Percentiles rank a stretch among this genome's conserved stretches.
phyloP scores from a whole-genome alignment of 2,113 vertebrate genomes.

The Empidonax traillii region DNA sequence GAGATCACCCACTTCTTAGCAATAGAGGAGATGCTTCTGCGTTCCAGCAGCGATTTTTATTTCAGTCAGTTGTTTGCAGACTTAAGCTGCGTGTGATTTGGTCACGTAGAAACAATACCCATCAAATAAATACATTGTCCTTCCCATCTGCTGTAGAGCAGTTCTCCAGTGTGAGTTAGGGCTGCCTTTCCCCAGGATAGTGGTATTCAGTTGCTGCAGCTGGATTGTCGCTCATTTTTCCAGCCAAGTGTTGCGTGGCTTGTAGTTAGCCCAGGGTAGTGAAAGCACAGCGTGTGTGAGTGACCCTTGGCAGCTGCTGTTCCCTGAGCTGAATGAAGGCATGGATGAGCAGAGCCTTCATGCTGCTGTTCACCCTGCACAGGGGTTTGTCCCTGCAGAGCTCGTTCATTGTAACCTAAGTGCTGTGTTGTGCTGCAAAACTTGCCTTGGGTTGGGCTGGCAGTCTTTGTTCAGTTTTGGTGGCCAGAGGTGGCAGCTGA shows the following conservation, averaged over 20 bases:
- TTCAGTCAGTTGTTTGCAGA: background rate
- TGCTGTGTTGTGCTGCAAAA: background rate
- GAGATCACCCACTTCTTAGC: background rate
- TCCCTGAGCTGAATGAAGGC: background rate
- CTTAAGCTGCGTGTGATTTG: background rate
- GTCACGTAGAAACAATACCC: background rate
- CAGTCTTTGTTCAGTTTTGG: background rate
- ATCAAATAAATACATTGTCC: background rate
- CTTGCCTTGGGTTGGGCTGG: background rate
- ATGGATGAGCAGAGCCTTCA: background rate
- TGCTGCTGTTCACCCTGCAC: background rate
- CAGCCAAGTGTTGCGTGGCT: background rate
- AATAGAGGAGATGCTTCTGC: background rate
- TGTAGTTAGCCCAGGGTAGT: background rate
- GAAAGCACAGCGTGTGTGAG: background rate
- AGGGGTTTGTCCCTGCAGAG: background rate
- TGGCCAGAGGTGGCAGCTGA: background rate
- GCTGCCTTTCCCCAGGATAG: background rate
- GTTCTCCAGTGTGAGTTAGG: background rate
- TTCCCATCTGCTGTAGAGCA: background rate
- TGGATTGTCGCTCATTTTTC: conserved; percentile 14
- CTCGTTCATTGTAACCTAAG: background rate
- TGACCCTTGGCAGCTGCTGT: conserved; percentile 2
- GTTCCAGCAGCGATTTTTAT: background rate
- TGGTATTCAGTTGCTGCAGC: background rate